Evolutionary conservation across 1,140 invertebrate genomes (phyloP).

Genomic region (Teleogryllus occipitalis): DNA sequence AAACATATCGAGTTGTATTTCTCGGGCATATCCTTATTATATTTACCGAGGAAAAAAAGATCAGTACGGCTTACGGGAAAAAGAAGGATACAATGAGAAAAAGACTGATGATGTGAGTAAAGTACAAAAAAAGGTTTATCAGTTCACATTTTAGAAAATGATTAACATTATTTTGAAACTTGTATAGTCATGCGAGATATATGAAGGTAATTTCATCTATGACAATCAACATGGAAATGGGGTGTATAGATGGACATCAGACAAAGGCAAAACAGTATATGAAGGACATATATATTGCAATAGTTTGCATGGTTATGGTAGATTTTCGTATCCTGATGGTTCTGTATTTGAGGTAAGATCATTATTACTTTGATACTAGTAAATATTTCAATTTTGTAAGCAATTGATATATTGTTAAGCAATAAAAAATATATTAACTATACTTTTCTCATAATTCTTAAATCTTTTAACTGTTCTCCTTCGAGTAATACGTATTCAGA

Average conservation of each 20-base stretch:
- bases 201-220: not conserved
- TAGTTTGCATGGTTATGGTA: conserved; percentile 41
- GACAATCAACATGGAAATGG: conserved; percentile 2
- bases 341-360: conserved; percentile 26
- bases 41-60: not conserved
- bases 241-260: conserved; percentile 9
- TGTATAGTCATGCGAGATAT: not conserved
- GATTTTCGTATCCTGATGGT: conserved; percentile 38
- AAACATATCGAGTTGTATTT: too few relatives aligned
- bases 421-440: too few relatives aligned
- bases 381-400: too few relatives aligned
- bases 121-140: not conserved
- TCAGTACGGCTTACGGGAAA: not conserved
- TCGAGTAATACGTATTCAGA: too few relatives aligned
- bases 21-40: too few relatives aligned
- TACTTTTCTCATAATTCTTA: too few relatives aligned
- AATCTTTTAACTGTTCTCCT: too few relatives aligned
- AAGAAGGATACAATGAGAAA: not conserved
- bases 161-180: not conserved
- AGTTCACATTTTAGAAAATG: not conserved
- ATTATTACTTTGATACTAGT: too few relatives aligned
- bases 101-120: not conserved
- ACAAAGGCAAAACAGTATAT: conserved; percentile 26
- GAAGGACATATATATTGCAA: conserved; percentile 43
- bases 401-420: too few relatives aligned